Evolutionary conservation across 2,797 vertebrate species (phyloP).

Genomic region (Leptodactylus fallax): DNA sequence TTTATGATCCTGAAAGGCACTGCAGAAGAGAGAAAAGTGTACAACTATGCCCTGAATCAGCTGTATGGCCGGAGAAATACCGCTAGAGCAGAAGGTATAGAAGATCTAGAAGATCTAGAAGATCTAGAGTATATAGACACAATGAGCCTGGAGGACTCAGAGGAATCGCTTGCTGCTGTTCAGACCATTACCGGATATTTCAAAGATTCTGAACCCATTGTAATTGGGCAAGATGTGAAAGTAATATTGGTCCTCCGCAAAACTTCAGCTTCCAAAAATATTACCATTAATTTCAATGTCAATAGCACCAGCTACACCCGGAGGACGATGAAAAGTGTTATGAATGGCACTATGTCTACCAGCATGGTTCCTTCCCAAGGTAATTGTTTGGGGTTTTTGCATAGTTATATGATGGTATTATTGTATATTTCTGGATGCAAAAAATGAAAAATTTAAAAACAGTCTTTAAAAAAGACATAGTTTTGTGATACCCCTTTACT

Average conservation of each 20-base stretch:
- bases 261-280: slow-evolving; percentile 24
- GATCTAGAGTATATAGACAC: not conserved
- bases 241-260: slow-evolving; percentile 73
- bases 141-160: not conserved
- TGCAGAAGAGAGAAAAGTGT: slow-evolving; percentile 70
- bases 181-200: slow-evolving; percentile 73
- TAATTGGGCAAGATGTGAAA: slow-evolving; percentile 74
- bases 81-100: not conserved
- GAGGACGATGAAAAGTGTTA: slow-evolving; percentile 71
- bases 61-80: slow-evolving; percentile 13
- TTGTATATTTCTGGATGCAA: too few relatives aligned
- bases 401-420: too few relatives aligned
- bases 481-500: too few relatives aligned
- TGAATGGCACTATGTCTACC: slow-evolving; percentile 71
- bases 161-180: slow-evolving; percentile 58
- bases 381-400: too few relatives aligned
- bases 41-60: slow-evolving; percentile 73
- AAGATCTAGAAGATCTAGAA: too few relatives aligned
- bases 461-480: too few relatives aligned
- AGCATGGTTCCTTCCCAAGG: slow-evolving; percentile 74
- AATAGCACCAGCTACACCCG: slow-evolving; percentile 78
- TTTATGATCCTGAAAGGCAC: slow-evolving; percentile 68
- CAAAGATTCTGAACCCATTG: slow-evolving; percentile 67
- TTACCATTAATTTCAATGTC: slow-evolving; percentile 53
- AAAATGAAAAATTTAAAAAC: too few relatives aligned